Base-by-base conservation (phyloP, 2,797 vertebrate species). In the Darevskia mixta region DNA sequence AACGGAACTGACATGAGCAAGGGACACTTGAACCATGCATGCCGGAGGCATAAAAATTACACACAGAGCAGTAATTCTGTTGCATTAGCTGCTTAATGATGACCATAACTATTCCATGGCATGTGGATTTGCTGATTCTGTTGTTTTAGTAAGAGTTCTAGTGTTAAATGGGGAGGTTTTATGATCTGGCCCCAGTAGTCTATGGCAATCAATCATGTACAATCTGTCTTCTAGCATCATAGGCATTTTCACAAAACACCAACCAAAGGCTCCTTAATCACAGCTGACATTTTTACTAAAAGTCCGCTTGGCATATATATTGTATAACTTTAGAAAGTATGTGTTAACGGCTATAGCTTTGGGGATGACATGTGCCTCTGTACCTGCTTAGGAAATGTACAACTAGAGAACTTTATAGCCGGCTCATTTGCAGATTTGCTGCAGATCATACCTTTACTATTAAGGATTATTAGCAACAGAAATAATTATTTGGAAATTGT, bases 61-160 rank as follows among this genome's bases (percentile, higher is more conserved):
- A 2, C 43, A 79, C 38, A 61, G 20, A 20, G 45, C 67, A 64
- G 80, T 75, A 66, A 85, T 91, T 94, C 88, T 85, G 6, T 83
- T 89, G 89, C 87, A 80, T 90, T 91, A 82, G 75, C 11, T 73
- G 29, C 45, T 90, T 89, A 71, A 83, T 80, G 49, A 80, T 72
- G 64, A 89, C 38, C 82, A 73, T 77, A 87, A 87, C 79, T 89
- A 35, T 73, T 88, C 29, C 43, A 69, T 61, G 38, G 89, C 58
- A 38, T 20, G 18, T 38, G 32, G 85, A 81, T 79, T 71, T n/a
- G 87, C 75, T 87, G 86, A 86, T 83, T 73, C 35, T 86, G 15
- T 86, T 84, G 29, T 79, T 91, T 49, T 77, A 29, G 25, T 66
- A 38, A 85, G 29, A 55, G 29, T 6, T 61, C 32, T 23, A 8